Base-by-base conservation (phyloP, 2,797 vertebrate species). In the Morus bassanus region DNA sequence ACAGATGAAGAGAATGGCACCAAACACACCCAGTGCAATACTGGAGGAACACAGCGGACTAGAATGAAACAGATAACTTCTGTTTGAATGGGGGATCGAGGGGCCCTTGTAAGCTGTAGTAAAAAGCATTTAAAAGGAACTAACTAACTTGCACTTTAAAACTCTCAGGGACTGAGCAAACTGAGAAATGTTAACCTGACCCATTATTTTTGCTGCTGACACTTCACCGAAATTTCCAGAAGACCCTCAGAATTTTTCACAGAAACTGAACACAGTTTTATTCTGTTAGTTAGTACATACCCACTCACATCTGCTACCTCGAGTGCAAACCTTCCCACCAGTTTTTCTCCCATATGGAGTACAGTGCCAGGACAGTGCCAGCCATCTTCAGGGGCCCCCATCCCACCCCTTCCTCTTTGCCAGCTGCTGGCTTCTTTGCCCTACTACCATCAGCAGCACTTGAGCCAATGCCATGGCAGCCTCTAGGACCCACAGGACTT, bases 321-420 rank as follows among this genome's bases (percentile, higher is more conserved):
- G 18, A 68, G 15, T 22, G 48, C 53, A 80, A 75, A 41, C 21
- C 5, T 28, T 51, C 17, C 61, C 46, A 22, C 3, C 15, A 14
- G 37, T 57, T 91, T 57, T 56, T 18, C 21, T 53, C 18, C 31
- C 25, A 22, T 31, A 37, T 1, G 14, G 14, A 22, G n/a, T 17
- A 5, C 16, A 21, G 65, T 7, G 33, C 7, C 39, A 77, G 59
- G 24, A 25, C 22, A 35, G 48, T 2, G 1, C 48, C 1, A 1
- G 24, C 27, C 2, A 4, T 30, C 61, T 57, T 53, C 53, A 63
- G 8, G 19, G 77, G 22, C 14, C 30, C 1, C 4, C 23, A 35
- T 61, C 39, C 31, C 63, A 67, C 7, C 53, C 50, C 11, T 27
- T 51, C 13, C 23, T 78, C 28, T 43, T 54, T 2, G 2, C 23